Percentiles rank a stretch among this genome's conserved stretches.
phyloP scores from a whole-genome alignment of 2,888 invertebrate genomes.

The Iselma pallidipennis region DNA sequence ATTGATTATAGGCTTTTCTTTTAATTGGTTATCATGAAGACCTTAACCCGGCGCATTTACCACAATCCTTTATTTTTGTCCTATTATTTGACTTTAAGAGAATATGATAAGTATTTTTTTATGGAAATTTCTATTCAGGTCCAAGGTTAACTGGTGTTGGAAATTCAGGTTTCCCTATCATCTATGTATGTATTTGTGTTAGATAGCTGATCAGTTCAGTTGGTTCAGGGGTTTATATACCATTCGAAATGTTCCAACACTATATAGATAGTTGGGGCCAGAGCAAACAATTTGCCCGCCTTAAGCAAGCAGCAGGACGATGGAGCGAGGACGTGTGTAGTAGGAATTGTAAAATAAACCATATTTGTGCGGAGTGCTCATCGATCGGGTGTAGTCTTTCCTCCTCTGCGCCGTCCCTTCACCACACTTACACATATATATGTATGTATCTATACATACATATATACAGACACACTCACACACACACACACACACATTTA shows the following conservation, averaged over 20 bases:
- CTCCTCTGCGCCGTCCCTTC: slow-evolving; percentile 33
- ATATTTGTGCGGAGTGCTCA: slow-evolving; percentile 45
- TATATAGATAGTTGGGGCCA: slow-evolving; percentile 5
- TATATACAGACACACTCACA: neutral
- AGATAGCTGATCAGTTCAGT: too few species aligned
- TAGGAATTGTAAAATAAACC: slow-evolving; percentile 43
- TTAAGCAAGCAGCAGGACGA: slow-evolving; percentile 6
- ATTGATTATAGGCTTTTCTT: too few species aligned
- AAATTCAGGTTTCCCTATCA: too few species aligned
- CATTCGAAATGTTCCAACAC: neutral
- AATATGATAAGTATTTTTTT: too few species aligned
- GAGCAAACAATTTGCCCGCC: slow-evolving; percentile 10
- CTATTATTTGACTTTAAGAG: too few species aligned
- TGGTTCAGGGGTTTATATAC: too few species aligned
- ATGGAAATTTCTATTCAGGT: too few species aligned
- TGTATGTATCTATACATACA: neutral
- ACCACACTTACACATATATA: neutral
- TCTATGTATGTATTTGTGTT: too few species aligned
- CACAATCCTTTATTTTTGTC: too few species aligned
- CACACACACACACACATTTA: slow-evolving; percentile 5
- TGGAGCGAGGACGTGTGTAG: slow-evolving; percentile 32
- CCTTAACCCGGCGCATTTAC: neutral
- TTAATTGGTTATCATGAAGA: too few species aligned
- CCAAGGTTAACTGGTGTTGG: slow-evolving; percentile 7
- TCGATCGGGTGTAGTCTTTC: slow-evolving; percentile 44